Conservation (phyloP, 2,113 vertebrate species). For the Plectropomus leopardus region DNA sequence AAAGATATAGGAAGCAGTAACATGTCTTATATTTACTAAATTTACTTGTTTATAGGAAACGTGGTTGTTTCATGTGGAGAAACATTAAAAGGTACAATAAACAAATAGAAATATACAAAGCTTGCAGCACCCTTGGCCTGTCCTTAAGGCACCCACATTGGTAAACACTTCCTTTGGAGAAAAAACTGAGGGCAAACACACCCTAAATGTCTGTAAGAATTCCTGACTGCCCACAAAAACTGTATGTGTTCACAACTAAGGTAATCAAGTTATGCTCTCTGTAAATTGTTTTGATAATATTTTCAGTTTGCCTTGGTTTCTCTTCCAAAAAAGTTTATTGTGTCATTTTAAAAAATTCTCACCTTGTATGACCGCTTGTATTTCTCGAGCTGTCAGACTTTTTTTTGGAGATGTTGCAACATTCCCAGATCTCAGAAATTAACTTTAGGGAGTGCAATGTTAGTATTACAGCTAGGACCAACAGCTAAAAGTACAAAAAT, state of each 20-base stretch:
- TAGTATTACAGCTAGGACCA: neutral
- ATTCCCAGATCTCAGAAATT: slow-evolving; percentile 3
- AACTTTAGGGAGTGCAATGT: neutral
- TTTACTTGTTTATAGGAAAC: neutral
- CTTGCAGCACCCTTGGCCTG: neutral
- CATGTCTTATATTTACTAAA: no score
- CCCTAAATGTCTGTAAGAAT: neutral
- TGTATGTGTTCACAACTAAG: neutral
- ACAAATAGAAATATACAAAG: neutral
- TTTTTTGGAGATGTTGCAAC: neutral
- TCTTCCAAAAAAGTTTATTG: neutral
- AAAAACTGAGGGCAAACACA: neutral
- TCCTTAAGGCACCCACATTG: neutral
- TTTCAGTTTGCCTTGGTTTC: neutral
- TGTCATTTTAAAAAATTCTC: neutral
- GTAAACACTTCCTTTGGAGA: neutral
- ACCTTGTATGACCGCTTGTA: neutral
- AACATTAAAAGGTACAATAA: neutral
- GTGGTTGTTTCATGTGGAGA: neutral
- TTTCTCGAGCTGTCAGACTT: neutral
- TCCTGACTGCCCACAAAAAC: neutral
- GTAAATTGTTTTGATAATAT: neutral
- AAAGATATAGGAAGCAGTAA: neutral
- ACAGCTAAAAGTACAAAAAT: neutral
- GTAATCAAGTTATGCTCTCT: no score